Evolutionary conservation across 2,113 vertebrate species (phyloP).

Genomic region (Odontesthes bonariensis): DNA sequence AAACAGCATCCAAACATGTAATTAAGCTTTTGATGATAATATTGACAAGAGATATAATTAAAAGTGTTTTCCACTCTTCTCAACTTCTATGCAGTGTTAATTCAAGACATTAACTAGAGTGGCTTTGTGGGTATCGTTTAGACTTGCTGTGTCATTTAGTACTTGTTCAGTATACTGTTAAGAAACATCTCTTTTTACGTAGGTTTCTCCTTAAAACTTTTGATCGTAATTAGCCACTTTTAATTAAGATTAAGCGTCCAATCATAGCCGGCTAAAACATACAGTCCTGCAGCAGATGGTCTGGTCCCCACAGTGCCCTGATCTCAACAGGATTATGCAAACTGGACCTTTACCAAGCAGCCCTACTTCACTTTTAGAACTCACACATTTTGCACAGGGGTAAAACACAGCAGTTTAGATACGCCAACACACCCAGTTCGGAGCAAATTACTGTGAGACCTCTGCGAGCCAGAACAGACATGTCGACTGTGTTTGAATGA

Average conservation of each 20-base stretch:
- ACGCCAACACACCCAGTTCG: no score
- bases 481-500: no score
- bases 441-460: no score
- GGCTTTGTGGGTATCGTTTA: constrained; percentile 18
- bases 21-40: constrained; percentile 68
- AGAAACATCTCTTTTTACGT: no score
- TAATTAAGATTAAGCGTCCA: no score
- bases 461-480: no score
- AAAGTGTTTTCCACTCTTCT: constrained; percentile 51
- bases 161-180: no score
- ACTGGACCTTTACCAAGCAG: background rate
- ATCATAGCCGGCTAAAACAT: background rate
- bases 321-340: background rate
- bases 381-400: no score
- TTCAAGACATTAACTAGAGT: constrained; percentile 69
- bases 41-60: constrained; percentile 71
- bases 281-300: background rate
- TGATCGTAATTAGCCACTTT: no score
- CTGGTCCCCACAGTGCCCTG: background rate
- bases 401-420: no score
- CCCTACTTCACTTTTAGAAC: background rate
- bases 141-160: background rate
- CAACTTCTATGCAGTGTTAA: constrained; percentile 45
- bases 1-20: constrained; percentile 63
- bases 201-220: no score